Evolutionary conservation across 2,888 invertebrate species (phyloP).

Genomic region (Andrena haemorrhoa): DNA sequence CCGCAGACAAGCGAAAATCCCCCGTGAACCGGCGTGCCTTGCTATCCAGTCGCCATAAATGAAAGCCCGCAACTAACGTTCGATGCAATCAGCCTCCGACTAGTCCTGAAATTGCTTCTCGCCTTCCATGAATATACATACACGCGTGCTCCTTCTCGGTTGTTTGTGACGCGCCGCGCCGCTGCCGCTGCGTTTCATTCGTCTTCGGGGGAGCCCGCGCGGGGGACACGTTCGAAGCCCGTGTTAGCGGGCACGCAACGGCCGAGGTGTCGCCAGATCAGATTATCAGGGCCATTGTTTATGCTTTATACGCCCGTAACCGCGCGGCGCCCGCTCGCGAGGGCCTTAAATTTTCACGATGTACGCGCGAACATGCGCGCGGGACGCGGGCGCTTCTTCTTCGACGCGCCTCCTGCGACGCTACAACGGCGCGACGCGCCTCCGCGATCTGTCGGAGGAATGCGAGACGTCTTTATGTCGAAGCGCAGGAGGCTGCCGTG

Average conservation of each 20-base stretch:
- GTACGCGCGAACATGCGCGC: slow-evolving; percentile 47
- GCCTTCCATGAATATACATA: slow-evolving; percentile 70
- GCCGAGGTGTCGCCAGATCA: slow-evolving; percentile 69
- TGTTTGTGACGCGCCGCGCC: slow-evolving; percentile 42
- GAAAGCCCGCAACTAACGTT: slow-evolving; percentile 53
- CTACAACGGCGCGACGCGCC: slow-evolving; percentile 18
- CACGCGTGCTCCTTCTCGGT: slow-evolving; percentile 10
- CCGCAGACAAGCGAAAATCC: slow-evolving; percentile 10
- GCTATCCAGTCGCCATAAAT: slow-evolving; percentile 25
- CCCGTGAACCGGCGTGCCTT: slow-evolving; percentile 4
- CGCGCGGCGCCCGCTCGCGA: slow-evolving; percentile 15
- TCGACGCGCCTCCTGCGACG: slow-evolving; percentile 43
- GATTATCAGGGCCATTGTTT: slow-evolving; percentile 73
- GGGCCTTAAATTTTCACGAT: slow-evolving; percentile 69
- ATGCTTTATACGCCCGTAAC: slow-evolving; percentile 67
- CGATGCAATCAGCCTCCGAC: slow-evolving; percentile 66
- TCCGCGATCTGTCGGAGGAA: slow-evolving; percentile 50
- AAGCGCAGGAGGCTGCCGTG: slow-evolving; percentile 51
- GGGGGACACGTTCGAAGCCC: slow-evolving; percentile 32
- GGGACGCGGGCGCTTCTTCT: slow-evolving; percentile 14
- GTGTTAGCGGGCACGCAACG: slow-evolving; percentile 42
- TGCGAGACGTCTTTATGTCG: slow-evolving; percentile 69
- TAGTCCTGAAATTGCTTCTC: slow-evolving; percentile 72
- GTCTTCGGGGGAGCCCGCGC: slow-evolving; percentile 35
- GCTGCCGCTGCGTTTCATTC: slow-evolving; percentile 55